These are phyloP conservation scores for Caradrina kadenii DNA, from an alignment of 2,888 invertebrate species.

Conservation along the genomic window DNA sequence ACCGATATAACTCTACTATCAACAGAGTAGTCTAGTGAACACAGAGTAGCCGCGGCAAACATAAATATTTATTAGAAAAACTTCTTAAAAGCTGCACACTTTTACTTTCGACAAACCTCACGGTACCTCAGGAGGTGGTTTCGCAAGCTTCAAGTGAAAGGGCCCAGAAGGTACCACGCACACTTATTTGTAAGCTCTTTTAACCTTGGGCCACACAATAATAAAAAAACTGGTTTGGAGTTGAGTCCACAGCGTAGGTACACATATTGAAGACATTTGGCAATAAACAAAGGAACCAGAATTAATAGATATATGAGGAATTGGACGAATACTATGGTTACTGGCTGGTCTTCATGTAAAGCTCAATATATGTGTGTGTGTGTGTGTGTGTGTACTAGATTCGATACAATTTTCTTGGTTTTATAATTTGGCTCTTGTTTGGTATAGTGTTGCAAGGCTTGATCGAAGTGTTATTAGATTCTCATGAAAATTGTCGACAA, in stretches of 20 bases:
- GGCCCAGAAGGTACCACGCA: slow-evolving; percentile 40
- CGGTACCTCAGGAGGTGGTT: background rate
- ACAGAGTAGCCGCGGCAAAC: background rate
- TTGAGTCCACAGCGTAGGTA: slow-evolving; percentile 15
- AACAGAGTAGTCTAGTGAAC: background rate
- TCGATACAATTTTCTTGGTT: too few species aligned
- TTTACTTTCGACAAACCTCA: slow-evolving; percentile 30
- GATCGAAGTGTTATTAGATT: too few species aligned
- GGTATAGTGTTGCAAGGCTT: too few species aligned
- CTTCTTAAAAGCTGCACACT: slow-evolving; percentile 24
- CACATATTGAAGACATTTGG: slow-evolving; percentile 29
- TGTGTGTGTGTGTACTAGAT: too few species aligned
- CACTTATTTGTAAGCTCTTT: slow-evolving; percentile 15
- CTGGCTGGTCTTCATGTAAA: too few species aligned
- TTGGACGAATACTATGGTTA: background rate
- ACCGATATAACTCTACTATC: too few species aligned
- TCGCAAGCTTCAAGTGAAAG: slow-evolving; percentile 52
- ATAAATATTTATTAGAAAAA: slow-evolving; percentile 11
- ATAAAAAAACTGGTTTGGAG: slow-evolving; percentile 45
- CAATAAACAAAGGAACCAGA: slow-evolving; percentile 6
- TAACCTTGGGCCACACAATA: slow-evolving; percentile 41
- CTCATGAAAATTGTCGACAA: too few species aligned
- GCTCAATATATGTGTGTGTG: too few species aligned
- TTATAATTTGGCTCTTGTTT: too few species aligned
- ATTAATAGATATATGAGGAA: background rate